phyloP scores from a whole-genome alignment of 1,140 invertebrate species.

The Pogonomyrmex barbatus region DNA sequence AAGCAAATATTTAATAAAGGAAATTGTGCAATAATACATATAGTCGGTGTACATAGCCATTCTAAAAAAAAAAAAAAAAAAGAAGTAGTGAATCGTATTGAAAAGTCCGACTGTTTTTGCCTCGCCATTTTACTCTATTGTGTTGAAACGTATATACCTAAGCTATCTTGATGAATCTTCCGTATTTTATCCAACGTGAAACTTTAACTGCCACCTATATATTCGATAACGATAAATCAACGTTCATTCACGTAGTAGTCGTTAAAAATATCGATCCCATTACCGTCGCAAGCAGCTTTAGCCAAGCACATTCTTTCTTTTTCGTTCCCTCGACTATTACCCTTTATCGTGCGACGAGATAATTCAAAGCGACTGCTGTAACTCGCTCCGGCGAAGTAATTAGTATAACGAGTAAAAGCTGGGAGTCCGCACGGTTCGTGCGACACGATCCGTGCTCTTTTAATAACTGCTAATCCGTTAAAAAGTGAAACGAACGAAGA shows the following conservation, averaged over 20 bases:
- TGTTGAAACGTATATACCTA: not conserved
- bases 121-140: not conserved
- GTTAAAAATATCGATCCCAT: slow-evolving; percentile 63
- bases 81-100: too few relatives aligned
- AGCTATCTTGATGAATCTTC: not conserved
- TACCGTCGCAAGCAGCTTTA: slow-evolving; percentile 58
- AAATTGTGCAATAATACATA: not conserved
- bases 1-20: not conserved
- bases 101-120: not conserved
- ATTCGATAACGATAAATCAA: slow-evolving; percentile 62
- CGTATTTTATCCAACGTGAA: slow-evolving; percentile 21
- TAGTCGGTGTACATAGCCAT: not conserved
- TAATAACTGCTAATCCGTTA: slow-evolving; percentile 64
- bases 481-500: slow-evolving; percentile 63
- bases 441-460: slow-evolving; percentile 64
- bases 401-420: slow-evolving; percentile 65
- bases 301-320: slow-evolving; percentile 65
- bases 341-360: slow-evolving; percentile 71
- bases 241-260: slow-evolving; percentile 52
- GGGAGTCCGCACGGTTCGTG: slow-evolving; percentile 44
- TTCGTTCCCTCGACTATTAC: slow-evolving; percentile 71
- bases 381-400: slow-evolving; percentile 60
- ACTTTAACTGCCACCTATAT: slow-evolving; percentile 33
- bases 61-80: not conserved
- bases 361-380: slow-evolving; percentile 66